phyloP scores from a whole-genome alignment of 1,140 invertebrate species.

The Ceratina calcarata region DNA sequence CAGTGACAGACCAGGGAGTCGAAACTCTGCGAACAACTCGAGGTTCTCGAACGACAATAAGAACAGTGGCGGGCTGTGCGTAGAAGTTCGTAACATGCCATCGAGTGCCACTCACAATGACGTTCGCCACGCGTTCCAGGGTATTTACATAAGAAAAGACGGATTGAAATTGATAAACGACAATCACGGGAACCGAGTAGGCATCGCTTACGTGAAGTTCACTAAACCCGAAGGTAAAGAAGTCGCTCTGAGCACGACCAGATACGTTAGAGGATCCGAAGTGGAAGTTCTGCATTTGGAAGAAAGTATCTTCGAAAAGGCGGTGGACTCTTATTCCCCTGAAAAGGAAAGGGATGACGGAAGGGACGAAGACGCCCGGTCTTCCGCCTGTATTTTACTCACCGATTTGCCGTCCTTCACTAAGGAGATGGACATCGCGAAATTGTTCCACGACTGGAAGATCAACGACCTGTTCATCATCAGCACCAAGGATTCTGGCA shows the following conservation, averaged over 20 bases:
- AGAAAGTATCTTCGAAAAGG: constrained; percentile 84
- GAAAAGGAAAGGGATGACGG: constrained; percentile 71
- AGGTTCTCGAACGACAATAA: constrained; percentile 60
- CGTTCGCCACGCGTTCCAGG: constrained; percentile 89
- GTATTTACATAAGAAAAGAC: constrained; percentile 88
- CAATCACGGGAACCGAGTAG: constrained; percentile 87
- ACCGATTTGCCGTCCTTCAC: constrained; percentile 87
- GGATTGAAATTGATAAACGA: constrained; percentile 93
- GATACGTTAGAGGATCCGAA: constrained; percentile 80
- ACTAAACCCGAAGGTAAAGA: constrained; percentile 84
- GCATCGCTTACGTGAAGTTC: constrained; percentile 91
- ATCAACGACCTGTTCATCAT: constrained; percentile 86
- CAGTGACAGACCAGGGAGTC: constrained; percentile 56
- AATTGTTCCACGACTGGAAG: constrained; percentile 87
- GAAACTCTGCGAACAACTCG: constrained; percentile 48
- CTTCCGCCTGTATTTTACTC: constrained; percentile 83
- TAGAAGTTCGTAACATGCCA: constrained; percentile 87
- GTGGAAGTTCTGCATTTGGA: constrained; percentile 83
- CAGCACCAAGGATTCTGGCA: constrained; percentile 82
- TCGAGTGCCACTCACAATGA: constrained; percentile 87
- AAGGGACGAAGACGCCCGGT: constrained; percentile 63
- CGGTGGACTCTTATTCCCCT: constrained; percentile 83
- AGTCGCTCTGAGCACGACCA: constrained; percentile 83
- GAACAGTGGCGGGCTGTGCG: constrained; percentile 79
- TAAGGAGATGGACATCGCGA: constrained; percentile 89